Conservation (phyloP, 35 echinoderm and acorn worm genomes). For the Eucidaris tribuloides region DNA sequence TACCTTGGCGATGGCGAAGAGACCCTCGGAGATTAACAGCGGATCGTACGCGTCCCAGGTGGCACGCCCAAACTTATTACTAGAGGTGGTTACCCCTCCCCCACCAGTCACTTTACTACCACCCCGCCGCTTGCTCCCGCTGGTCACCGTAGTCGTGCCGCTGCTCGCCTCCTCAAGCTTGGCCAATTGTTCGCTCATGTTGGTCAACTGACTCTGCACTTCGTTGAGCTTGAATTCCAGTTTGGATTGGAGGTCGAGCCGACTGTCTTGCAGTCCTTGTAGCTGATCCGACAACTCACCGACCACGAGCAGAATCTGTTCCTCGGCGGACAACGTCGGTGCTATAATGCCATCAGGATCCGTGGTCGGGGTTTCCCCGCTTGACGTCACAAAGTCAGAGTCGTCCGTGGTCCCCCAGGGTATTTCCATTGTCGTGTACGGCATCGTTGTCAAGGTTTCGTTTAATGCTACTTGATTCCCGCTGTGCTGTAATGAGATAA, state of each 20-base stretch:
- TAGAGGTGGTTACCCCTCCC: background rate
- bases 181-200: conserved; percentile 27
- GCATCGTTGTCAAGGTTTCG: conserved; percentile 1
- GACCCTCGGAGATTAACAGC: conserved; percentile 79
- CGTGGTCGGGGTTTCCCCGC: background rate
- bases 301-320: conserved; percentile 20
- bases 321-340: background rate
- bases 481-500: too few species aligned
- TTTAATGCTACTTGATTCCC: too few species aligned
- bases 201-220: background rate
- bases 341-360: background rate
- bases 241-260: background rate
- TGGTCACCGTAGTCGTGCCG: background rate
- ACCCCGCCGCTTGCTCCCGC: background rate
- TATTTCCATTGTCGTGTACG: conserved; percentile 17
- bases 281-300: conserved; percentile 9
- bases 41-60: conserved; percentile 68
- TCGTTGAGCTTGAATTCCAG: background rate
- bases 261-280: conserved; percentile 15
- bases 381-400: background rate
- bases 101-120: background rate
- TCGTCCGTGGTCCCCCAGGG: background rate
- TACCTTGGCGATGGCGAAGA: conserved; percentile 97
- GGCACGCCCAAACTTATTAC: conserved; percentile 17
- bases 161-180: background rate